Conservation (phyloP, 2,113 vertebrate genomes). For the Melanostigma gelatinosum region DNA sequence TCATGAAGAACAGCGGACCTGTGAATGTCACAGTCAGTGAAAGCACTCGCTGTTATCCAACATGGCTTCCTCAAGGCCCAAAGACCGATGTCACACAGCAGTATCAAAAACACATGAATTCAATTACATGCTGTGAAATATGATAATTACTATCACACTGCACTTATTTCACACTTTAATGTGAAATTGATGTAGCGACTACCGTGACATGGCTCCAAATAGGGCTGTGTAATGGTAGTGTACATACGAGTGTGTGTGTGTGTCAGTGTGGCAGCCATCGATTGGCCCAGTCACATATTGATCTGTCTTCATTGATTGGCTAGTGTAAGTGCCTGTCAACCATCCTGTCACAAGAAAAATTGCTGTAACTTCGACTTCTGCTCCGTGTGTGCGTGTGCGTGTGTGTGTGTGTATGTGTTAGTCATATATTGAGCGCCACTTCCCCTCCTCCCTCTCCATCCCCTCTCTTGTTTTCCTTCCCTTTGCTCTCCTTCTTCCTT, state of each 20-base stretch:
- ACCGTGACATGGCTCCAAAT: conserved; percentile 5
- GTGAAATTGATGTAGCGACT: neutral
- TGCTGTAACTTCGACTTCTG: conserved; percentile 5
- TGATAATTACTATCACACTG: neutral
- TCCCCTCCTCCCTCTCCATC: neutral
- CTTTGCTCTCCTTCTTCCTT: neutral
- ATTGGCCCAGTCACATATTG: conserved; percentile 51
- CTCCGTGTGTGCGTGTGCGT: conserved; percentile 19
- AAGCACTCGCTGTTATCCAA: neutral
- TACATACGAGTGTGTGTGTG: neutral
- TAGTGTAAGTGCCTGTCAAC: conserved; percentile 64
- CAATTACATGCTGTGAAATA: conserved; percentile 5
- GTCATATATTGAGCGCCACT: conserved; percentile 11
- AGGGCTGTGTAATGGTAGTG: conserved; percentile 2
- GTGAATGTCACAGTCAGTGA: neutral
- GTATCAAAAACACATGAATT: neutral
- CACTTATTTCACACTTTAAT: conserved; percentile 21
- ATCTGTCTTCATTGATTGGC: conserved; percentile 55
- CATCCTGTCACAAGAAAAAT: conserved; percentile 46
- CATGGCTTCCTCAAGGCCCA: neutral
- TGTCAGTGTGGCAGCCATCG: conserved; percentile 26
- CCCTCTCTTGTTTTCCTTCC: neutral
- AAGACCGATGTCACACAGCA: neutral
- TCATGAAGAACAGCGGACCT: neutral
- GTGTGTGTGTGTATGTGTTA: neutral